These are phyloP conservation scores for Hoplodrina blanda DNA, from an alignment of 2,888 invertebrate genomes.

Conservation along the genomic window DNA sequence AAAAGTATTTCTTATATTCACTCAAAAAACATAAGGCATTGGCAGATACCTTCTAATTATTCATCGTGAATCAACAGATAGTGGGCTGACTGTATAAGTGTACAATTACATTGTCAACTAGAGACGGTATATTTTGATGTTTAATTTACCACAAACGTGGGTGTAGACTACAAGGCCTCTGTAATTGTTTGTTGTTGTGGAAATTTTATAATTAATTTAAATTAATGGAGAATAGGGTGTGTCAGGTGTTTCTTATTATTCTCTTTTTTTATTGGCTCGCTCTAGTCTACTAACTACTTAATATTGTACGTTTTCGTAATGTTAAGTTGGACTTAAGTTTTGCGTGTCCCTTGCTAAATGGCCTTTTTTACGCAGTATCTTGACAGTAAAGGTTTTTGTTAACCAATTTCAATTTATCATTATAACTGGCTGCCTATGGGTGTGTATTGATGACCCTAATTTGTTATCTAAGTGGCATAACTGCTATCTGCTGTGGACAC, in stretches of 20 bases:
- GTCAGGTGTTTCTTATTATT: conserved; percentile 12
- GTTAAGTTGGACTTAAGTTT: neutral
- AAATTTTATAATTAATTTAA: conserved; percentile 39
- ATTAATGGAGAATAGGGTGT: conserved; percentile 35
- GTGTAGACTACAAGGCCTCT: conserved; percentile 26
- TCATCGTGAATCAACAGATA: conserved; percentile 59
- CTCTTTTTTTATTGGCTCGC: neutral
- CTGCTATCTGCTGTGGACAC: conserved; percentile 42
- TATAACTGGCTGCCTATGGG: neutral
- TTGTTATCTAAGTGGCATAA: conserved; percentile 66
- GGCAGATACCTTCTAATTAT: conserved; percentile 59
- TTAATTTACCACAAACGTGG: conserved; percentile 56
- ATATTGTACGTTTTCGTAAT: neutral
- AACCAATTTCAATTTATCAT: conserved; percentile 3
- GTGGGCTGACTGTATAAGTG: conserved; percentile 49
- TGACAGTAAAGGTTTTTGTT: neutral
- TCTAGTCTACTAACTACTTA: neutral
- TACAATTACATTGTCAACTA: conserved; percentile 56
- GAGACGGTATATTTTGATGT: conserved; percentile 56
- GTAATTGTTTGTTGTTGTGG: conserved; percentile 49
- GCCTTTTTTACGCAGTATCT: neutral
- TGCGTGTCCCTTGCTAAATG: neutral
- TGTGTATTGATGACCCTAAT: conserved; percentile 60
- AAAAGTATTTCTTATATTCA: conserved; percentile 29
- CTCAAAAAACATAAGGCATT: conserved; percentile 35